Base-by-base conservation (phyloP, 2,113 vertebrate genomes). In the Gorsachius goisagi region DNA sequence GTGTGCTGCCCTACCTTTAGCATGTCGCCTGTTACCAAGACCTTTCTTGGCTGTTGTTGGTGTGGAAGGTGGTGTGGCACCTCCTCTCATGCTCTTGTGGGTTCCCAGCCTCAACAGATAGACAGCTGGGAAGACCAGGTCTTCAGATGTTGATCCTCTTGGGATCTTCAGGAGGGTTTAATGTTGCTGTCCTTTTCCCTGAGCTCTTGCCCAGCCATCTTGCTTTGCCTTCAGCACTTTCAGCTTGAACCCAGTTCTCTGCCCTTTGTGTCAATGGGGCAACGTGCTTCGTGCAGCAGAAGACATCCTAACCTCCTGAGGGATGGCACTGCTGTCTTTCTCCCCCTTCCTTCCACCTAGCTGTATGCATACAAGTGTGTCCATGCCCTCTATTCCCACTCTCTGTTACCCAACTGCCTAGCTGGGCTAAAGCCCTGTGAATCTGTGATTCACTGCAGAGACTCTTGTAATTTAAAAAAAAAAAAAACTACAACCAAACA, bases 271-370 rank as follows among this genome's bases (percentile, higher is more conserved):
- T 82, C 19, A 27, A 2, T 21, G 35, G 22, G 50, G 15, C 30
- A 60, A 39, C 17, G 8, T 6, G 23, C 10, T 73, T 60, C 53
- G 59, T 56, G 58, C 32, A 37, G 67, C 53, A 69, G 53, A 53
- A 76, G 62, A 44, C 24, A 28, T 60, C 1, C 1, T 50, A 20
- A 20, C 14, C 27, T 74, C 17, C 59, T 11, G 15, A 69, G 9
- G 71, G 27, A n/a, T 3, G 5, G 30, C 13, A 28, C 33, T 0
- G 1, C 35, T 1, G 5, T 66, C 26, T 91, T 71, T 44, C 12
- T 18, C 5, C 6, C 44, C 39, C 24, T 44, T 84, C 7, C 30
- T 63, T 27, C 69, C 50, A 28, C 9, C 7, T 1, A 5, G 3
- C 74, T 59, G 2, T 13, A 26, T 21, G 60, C 12, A 19, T 33